Conservation (phyloP, 1,140 invertebrate species). For the Papilio machaon region DNA sequence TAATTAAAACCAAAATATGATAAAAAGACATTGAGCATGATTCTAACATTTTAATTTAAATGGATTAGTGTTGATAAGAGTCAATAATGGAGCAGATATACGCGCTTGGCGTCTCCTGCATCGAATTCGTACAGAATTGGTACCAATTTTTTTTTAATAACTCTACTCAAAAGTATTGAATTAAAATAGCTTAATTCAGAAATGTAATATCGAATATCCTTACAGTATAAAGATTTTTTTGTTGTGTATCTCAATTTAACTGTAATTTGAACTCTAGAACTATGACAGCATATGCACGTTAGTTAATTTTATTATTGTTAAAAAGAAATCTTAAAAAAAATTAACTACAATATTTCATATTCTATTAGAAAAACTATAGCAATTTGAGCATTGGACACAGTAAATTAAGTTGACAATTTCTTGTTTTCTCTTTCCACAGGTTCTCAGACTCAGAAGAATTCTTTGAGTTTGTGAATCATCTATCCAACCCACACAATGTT, state of each 20-base stretch:
- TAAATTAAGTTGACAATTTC: too few relatives aligned
- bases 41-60: constrained; percentile 34
- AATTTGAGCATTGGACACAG: too few relatives aligned
- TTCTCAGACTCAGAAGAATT: constrained; percentile 54
- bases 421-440: constrained; percentile 49
- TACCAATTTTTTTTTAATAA: constrained; percentile 41
- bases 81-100: constrained; percentile 64
- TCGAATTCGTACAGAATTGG: constrained; percentile 65
- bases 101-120: constrained; percentile 61
- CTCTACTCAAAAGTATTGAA: not conserved
- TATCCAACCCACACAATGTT: constrained; percentile 60
- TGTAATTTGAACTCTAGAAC: too few relatives aligned
- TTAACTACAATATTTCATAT: too few relatives aligned
- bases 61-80: constrained; percentile 33
- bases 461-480: constrained; percentile 59
- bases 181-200: too few relatives aligned
- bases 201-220: too few relatives aligned
- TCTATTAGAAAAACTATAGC: too few relatives aligned
- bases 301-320: too few relatives aligned
- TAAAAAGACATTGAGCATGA: constrained; percentile 3
- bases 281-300: too few relatives aligned
- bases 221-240: too few relatives aligned
- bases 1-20: constrained; percentile 4
- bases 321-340: too few relatives aligned
- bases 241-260: too few relatives aligned